These are phyloP conservation scores for Peromyscus attwateri DNA, from an alignment of 2,797 vertebrate species.

Conservation along the genomic window DNA sequence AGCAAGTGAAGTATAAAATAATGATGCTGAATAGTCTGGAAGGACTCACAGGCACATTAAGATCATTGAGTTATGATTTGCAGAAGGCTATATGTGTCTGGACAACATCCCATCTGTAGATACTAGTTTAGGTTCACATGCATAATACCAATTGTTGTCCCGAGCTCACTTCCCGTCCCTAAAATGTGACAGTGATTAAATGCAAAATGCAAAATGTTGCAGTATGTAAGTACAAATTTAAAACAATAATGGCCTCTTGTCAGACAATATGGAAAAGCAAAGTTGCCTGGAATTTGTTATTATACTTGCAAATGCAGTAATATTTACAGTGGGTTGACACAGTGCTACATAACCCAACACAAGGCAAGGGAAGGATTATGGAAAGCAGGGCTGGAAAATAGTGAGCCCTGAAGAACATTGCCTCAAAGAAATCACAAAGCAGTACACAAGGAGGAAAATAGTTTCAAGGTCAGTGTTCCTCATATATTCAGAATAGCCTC, in stretches of 20 bases:
- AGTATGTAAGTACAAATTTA: conserved; percentile 76
- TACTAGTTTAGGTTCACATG: conserved; percentile 74
- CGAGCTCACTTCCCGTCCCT: conserved; percentile 70
- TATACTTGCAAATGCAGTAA: conserved; percentile 80
- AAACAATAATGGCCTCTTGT: conserved; percentile 79
- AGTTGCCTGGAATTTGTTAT: conserved; percentile 68
- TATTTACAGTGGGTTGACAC: conserved; percentile 80
- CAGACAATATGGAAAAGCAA: conserved; percentile 75
- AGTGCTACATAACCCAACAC: conserved; percentile 54
- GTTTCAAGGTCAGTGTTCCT: conserved; percentile 58
- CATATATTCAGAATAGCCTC: conserved; percentile 34
- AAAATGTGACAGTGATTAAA: conserved; percentile 78
- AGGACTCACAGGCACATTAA: conserved; percentile 71
- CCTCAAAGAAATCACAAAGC: conserved; percentile 54
- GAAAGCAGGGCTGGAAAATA: conserved; percentile 49
- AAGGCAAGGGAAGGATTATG: conserved; percentile 65
- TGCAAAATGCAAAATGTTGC: conserved; percentile 76
- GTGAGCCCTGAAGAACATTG: conserved; percentile 40
- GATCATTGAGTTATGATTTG: conserved; percentile 72
- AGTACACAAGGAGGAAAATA: conserved; percentile 5
- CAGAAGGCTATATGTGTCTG: conserved; percentile 47
- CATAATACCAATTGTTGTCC: conserved; percentile 49
- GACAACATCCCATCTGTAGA: conserved; percentile 43
- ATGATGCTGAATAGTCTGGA: conserved; percentile 68
- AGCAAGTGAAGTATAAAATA: conserved; percentile 66